Conservation (phyloP, 1,140 invertebrate genomes). For the Anoplolepis gracilipes region DNA sequence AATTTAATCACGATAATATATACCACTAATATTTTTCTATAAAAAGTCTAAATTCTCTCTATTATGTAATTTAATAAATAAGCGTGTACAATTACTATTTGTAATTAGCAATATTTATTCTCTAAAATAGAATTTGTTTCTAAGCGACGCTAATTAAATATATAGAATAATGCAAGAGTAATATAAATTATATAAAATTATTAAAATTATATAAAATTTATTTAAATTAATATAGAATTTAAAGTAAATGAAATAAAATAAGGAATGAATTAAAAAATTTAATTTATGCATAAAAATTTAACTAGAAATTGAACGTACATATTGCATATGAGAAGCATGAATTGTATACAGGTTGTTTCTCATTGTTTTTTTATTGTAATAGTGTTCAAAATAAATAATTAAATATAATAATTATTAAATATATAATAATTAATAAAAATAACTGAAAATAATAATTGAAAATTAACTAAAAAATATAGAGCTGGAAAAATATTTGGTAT, state of each 20-base stretch:
- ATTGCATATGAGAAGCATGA: not conserved
- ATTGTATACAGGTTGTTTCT: not conserved
- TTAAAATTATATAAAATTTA: not conserved
- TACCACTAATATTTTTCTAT: not conserved
- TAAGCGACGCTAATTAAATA: not conserved
- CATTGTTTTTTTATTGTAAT: not conserved
- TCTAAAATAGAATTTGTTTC: not conserved
- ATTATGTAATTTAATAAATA: not conserved
- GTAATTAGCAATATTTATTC: not conserved
- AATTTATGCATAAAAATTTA: not conserved
- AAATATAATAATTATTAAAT: too few species aligned
- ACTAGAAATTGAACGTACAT: not conserved
- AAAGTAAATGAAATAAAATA: not conserved
- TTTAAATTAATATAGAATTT: not conserved
- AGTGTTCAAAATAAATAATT: not conserved
- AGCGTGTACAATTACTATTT: not conserved
- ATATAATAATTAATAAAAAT: not conserved
- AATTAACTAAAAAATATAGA: not conserved
- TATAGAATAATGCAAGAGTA: not conserved
- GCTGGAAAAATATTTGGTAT: not conserved
- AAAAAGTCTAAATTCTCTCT: not conserved
- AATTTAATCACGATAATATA: not conserved
- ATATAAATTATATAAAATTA: conserved; percentile 20
- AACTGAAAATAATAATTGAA: not conserved
- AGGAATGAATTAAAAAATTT: conserved; percentile 4